Base-by-base conservation (phyloP, 2,797 vertebrate species). In the Steatocranus sp. region DNA sequence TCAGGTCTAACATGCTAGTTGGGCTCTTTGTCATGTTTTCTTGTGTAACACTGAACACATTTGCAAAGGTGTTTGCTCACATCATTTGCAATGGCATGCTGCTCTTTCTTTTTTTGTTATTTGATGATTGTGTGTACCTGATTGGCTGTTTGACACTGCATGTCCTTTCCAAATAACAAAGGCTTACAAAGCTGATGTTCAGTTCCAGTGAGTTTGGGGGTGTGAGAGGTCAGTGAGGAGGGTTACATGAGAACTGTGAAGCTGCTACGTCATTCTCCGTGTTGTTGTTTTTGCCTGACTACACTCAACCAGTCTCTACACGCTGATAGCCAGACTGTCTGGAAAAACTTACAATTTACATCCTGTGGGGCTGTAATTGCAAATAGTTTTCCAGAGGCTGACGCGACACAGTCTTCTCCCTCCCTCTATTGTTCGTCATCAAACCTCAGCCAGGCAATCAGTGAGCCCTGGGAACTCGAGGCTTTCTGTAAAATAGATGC, bases 331-430 rank as follows among this genome's bases (percentile, higher is more conserved):
- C 63, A 38, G 77, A 76, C 78, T 50, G 93, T 82, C 90, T 87
- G 93, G 89, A 94, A 93, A 91, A 94, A 92, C 68, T 9, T 86
- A 85, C 83, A 87, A 80, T 87, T 90, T 88, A 96, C 95, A 94
- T 96, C 96, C 95, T 95, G 93, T 85, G 78, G 83, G 90, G 87
- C 89, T 88, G 73, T 86, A 91, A 91, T 89, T 83, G 80, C 83
- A 80, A 86, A 88, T 61, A 79, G 73, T 66, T 92, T 93, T 87
- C 86, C 88, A 87, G 86, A 86, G 84, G 74, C 82, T 90, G 91
- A 92, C 74, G 91, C 87, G 86, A 86, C 75, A 1, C 73, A 0
- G 77, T 82, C 68, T 82, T 84, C 75, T 78, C 73, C 74, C 76
- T 58, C 73, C 51, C 49, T 46, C 76, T n/a, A 41, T 83, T 61